These are phyloP conservation scores for Sciurus carolinensis DNA, from an alignment of 2,797 vertebrate species.

Conservation along the genomic window DNA sequence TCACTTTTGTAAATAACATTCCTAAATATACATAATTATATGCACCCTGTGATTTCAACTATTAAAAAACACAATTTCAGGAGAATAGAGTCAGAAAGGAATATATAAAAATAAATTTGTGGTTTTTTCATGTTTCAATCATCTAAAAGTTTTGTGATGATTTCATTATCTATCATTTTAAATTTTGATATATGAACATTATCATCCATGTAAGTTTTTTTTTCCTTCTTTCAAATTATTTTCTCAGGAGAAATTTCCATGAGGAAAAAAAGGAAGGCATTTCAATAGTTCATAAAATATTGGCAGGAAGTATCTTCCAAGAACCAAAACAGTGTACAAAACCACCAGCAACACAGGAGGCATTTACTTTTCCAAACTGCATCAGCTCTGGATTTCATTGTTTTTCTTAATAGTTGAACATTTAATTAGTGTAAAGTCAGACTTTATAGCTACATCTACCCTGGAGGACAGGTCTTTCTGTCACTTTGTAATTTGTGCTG, in stretches of 20 bases:
- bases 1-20: background rate
- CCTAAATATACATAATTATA: conserved; percentile 32
- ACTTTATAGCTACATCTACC: background rate
- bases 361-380: background rate
- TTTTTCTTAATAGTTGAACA: background rate
- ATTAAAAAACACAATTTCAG: background rate
- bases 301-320: background rate
- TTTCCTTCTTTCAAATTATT: background rate
- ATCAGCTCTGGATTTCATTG: background rate
- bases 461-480: background rate
- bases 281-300: background rate
- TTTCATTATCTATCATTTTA: background rate
- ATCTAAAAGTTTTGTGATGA: background rate
- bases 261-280: background rate
- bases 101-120: background rate
- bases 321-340: background rate
- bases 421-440: background rate
- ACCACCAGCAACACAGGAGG: background rate
- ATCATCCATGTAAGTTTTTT: background rate
- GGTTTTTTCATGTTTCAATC: background rate
- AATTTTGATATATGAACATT: conserved; percentile 37
- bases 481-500: background rate
- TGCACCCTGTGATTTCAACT: background rate
- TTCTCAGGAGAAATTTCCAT: conserved; percentile 17
- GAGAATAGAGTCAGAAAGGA: conserved; percentile 31